Percentiles rank a stretch among this genome's conserved stretches.
These are phyloP conservation scores for Agrypnus murinus DNA, from an alignment of 2,888 invertebrate species.

Conservation along the genomic window DNA sequence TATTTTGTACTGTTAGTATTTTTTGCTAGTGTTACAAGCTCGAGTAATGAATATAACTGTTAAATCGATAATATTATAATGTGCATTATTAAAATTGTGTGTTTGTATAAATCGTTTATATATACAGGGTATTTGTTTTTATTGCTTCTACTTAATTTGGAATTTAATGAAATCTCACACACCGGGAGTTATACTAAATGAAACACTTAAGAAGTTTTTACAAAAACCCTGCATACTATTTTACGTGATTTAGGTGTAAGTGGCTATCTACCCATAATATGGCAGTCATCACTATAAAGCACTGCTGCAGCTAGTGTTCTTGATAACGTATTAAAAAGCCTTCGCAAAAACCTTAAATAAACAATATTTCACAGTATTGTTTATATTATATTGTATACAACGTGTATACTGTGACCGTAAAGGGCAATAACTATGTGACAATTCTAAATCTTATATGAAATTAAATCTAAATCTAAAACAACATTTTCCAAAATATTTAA, in stretches of 20 bases:
- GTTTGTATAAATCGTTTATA: neutral
- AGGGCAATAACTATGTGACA: conserved; percentile 7
- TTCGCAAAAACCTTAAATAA: conserved; percentile 45
- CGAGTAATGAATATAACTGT: neutral
- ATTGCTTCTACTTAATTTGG: too few species aligned
- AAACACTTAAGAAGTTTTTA: too few species aligned
- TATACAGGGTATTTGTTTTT: conserved; percentile 5
- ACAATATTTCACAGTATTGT: too few species aligned
- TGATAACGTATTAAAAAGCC: conserved; percentile 39
- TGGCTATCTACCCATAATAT: conserved; percentile 64
- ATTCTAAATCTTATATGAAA: conserved; percentile 2
- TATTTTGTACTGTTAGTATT: conserved; percentile 14
- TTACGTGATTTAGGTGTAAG: conserved; percentile 33
- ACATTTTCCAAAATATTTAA: too few species aligned
- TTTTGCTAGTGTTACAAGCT: neutral
- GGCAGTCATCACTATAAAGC: conserved; percentile 63
- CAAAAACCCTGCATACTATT: conserved; percentile 17
- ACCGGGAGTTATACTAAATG: too few species aligned
- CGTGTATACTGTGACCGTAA: too few species aligned
- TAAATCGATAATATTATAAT: neutral
- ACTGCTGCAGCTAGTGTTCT: conserved; percentile 54
- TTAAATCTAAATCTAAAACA: too few species aligned
- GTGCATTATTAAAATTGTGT: conserved; percentile 24
- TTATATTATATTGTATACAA: too few species aligned
- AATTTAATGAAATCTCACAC: too few species aligned